phyloP scores from a whole-genome alignment of 1,140 invertebrate species.

The Dendrolimus punctatus region DNA sequence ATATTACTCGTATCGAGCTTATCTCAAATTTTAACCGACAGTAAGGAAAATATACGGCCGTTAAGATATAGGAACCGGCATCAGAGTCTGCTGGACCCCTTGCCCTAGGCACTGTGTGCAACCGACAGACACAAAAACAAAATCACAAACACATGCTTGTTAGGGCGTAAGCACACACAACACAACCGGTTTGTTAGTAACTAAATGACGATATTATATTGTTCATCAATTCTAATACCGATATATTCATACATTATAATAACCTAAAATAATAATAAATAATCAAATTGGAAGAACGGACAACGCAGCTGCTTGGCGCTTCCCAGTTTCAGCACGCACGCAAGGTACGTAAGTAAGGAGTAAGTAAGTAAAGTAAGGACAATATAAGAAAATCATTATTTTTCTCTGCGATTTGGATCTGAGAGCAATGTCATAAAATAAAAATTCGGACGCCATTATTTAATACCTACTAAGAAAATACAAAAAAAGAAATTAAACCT shows the following conservation, averaged over 20 bases:
- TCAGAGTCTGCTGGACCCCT: too few species aligned
- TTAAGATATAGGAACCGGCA: too few species aligned
- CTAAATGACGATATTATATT: conserved; percentile 50
- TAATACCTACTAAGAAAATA: conserved; percentile 41
- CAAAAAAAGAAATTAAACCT: conserved; percentile 38
- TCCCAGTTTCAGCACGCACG: not conserved
- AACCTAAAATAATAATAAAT: conserved; percentile 46
- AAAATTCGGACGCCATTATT: conserved; percentile 33
- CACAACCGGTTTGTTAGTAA: conserved; percentile 70
- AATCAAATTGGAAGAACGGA: conserved; percentile 50
- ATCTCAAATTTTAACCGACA: too few species aligned
- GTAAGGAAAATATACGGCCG: too few species aligned
- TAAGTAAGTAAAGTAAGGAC: too few species aligned
- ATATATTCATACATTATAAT: conserved; percentile 48
- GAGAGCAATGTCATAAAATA: not conserved
- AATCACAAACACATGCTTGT: conserved; percentile 69
- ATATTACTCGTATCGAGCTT: too few species aligned
- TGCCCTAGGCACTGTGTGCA: not conserved
- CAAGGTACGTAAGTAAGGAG: too few species aligned
- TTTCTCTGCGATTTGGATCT: too few species aligned
- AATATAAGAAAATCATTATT: too few species aligned
- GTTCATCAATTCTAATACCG: conserved; percentile 51
- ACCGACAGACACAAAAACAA: conserved; percentile 33
- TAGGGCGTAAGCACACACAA: conserved; percentile 68
- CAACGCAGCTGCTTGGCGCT: conserved; percentile 1